Base-by-base conservation (phyloP, 1,140 invertebrate species). In the Drosophila rufa region DNA sequence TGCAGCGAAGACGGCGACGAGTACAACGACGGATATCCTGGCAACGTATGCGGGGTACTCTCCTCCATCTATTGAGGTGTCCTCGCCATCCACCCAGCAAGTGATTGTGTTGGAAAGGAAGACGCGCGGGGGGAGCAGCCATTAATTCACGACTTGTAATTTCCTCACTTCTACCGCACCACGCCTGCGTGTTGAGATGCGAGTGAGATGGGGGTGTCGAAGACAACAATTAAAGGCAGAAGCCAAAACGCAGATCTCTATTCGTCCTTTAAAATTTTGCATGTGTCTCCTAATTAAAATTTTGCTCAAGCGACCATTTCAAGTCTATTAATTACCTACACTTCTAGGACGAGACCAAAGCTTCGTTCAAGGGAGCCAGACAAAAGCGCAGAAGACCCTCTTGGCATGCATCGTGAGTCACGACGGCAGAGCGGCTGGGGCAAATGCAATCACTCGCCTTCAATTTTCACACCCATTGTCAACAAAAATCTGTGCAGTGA, bases 101-200 rank as follows among this genome's bases (percentile, higher is more conserved):
- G 65, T 50, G 73, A 48, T 66, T 66, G 17, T 27, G 25, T 11
- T 27, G 17, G 48, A 55, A 17, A 38, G n/a, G 47, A 43, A 45
- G 42, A 46, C 33, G 43, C 42, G 36, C 6, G 22, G 38, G 5
- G 30, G 14, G 22, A 27, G 43, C 33, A 77, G 75, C 83, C 83
- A 91, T 91, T 91, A 91, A 91, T 91, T 91, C 89, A 77, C 87
- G 87, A 91, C 75, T 91, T 91, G 89, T 91, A 91, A 91, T 91
- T 91, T 91, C 87, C 87, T 91, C 78, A 91, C 89, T 91, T 89
- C 84, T 79, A 71, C 74, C 81, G 78, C 85, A 82, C 55, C 17
- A 66, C 33, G 55, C 40, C 61, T 46, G 15, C 38, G 50, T 22
- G 19, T 6, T 40, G 19, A 30, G 38, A 50, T 38, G 50, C 25